Evolutionary conservation across 2,797 vertebrate genomes (phyloP), one percentile per base, ranked within the genome.

Genomic region (Acropternis orthonyx): DNA sequence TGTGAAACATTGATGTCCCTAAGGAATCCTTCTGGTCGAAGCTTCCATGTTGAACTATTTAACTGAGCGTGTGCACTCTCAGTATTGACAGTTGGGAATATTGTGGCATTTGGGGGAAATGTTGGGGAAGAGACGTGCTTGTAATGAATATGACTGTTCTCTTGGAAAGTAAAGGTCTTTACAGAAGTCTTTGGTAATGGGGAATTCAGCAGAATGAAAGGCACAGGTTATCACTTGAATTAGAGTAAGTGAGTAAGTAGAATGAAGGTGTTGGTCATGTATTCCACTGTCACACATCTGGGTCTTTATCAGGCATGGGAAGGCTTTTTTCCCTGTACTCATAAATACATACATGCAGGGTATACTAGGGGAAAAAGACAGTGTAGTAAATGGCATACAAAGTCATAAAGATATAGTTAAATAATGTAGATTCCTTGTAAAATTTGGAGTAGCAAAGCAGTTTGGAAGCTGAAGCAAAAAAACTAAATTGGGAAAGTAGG

Each of bases 21-120:
- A 37, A 46, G 61, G 30, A 81, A 27, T 88, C 27, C 30, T 66
- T 73, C 20, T 2, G 6, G 26, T 26, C 36, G 44, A 10, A 58
- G 30, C 20, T 81, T 12, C 22, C 26, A 28, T 16, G 9, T 30
- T 73, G 26, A 76, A 43, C 17, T 24, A 11, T 74, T 81, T 59
- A 10, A 34, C 14, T 41, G 26, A 19, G 11, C 0, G 0, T 14
- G 6, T 39, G 26, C 15, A 49, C 26, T 46, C 23, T 51, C n/a
- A 82, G 62, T 5, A 30, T 44, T 49, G 22, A 46, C 49, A 61
- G 14, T 14, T 61, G 18, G 24, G 36, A 73, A 55, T 54, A 41
- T 46, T 78, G 65, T 74, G 18, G 15, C 26, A 39, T 72, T 76
- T 46, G 44, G 26, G 11, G 26, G 56, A 39, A 61, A 32, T 4